phyloP scores from a whole-genome alignment of 2,888 invertebrate species.

The Nemurella pictetii region DNA sequence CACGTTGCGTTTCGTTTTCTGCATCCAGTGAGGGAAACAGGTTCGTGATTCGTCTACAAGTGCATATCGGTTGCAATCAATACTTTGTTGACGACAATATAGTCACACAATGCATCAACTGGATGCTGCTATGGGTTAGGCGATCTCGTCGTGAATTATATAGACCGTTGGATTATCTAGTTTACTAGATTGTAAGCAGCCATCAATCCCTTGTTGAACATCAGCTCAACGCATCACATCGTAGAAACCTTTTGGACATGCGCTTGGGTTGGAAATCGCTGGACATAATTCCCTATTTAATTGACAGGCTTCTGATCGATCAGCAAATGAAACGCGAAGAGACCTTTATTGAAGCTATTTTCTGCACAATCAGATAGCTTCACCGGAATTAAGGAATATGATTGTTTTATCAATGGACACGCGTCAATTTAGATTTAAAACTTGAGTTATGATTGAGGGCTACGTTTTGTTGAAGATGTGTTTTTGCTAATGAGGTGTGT shows the following conservation, averaged over 20 bases:
- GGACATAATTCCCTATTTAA: background rate
- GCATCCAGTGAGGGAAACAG: background rate
- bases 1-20: background rate
- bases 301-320: constrained; percentile 2
- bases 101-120: background rate
- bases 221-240: background rate
- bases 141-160: background rate
- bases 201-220: background rate
- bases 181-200: background rate
- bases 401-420: background rate
- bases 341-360: background rate
- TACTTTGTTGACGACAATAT: background rate
- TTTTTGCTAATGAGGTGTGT: too few relatives aligned
- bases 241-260: background rate
- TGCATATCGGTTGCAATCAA: background rate
- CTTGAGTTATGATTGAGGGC: too few relatives aligned
- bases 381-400: background rate
- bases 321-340: background rate
- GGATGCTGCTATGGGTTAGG: background rate
- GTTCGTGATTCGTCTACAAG: background rate
- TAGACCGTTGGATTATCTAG: background rate
- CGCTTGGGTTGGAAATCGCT: background rate
- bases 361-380: background rate
- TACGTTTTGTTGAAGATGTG: too few relatives aligned
- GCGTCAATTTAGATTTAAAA: background rate